Conservation (phyloP, 2,113 vertebrate genomes). For the Caloenas nicobarica region DNA sequence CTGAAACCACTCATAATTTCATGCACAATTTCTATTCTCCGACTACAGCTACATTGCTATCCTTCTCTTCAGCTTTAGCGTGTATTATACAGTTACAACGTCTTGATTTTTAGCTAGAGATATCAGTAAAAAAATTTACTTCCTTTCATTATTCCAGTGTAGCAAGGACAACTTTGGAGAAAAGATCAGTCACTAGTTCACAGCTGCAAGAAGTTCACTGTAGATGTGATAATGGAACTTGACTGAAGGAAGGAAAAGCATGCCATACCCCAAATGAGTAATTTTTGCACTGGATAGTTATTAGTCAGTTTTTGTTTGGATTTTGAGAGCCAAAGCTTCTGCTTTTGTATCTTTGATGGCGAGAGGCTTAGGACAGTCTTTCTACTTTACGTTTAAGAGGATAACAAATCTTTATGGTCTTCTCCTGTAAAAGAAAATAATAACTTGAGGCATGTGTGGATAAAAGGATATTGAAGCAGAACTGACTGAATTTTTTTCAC, state of each 20-base stretch:
- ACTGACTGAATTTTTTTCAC: background rate
- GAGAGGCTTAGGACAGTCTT: background rate
- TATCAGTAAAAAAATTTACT: background rate
- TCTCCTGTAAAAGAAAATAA: background rate
- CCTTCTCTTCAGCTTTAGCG: background rate
- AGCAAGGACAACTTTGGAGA: background rate
- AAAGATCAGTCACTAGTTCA: background rate
- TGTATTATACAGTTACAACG: background rate
- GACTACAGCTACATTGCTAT: background rate
- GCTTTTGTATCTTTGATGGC: background rate
- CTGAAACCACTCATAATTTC: background rate
- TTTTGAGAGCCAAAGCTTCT: background rate
- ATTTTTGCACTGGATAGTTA: background rate
- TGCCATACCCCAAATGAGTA: background rate
- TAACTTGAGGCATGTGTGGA: background rate
- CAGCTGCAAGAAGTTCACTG: background rate
- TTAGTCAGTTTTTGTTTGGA: background rate
- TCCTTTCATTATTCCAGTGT: background rate
- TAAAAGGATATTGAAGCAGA: background rate
- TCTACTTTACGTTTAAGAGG: background rate
- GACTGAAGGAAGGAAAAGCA: background rate
- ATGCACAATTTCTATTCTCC: background rate
- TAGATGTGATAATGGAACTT: background rate
- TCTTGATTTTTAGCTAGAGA: background rate
- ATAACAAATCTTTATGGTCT: background rate